Base-by-base conservation (phyloP, 2,888 invertebrate species). In the Chloroclystis v-ata region DNA sequence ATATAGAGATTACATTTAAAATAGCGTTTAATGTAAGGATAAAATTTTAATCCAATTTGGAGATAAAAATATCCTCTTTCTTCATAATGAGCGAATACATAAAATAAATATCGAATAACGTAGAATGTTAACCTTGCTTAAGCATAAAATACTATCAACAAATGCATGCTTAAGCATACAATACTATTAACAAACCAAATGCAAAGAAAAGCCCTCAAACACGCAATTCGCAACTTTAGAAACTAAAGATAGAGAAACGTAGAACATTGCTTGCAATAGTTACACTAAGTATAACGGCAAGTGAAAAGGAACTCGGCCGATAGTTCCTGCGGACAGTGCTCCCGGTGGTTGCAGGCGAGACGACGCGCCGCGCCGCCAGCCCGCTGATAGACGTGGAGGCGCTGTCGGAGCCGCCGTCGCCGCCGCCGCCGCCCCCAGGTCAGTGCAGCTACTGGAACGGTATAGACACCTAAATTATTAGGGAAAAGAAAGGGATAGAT, bases 301-400 rank as follows among this genome's bases (percentile, higher is more conserved):
- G 47, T 44, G 45, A 54, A 57, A 59, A 61, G 59, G 61, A 59
- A 58, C 57, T 61, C 58, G 48, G 53, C 57, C 54, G 56, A 63
- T 65, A 63, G 64, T 64, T 65, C 59, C 56, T 49, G 59, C 56
- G 67, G 65, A 61, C 53, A 60, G 63, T 64, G 65, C 56, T 59
- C 57, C 64, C 65, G 57, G 56, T 67, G 68, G 71, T 72, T 70
- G 63, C 82, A 91, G 92, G 91, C 91, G 91, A 91, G 86, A 90
- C 90, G 85, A 89, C 89, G 83, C 77, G 89, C 78, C 81, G 89
- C 82, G 77, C 87, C 87, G 70, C 89, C 85, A 91, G 91, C 82
- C 91, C 92, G 69, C 89, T 91, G 80, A 90, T 91, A 72, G 91
- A 91, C 82, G 91, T 91, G 75, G 91, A 91, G 81, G 90, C 90